phyloP scores from a whole-genome alignment of 2,113 vertebrate species.

The Megaceryle torquata region DNA sequence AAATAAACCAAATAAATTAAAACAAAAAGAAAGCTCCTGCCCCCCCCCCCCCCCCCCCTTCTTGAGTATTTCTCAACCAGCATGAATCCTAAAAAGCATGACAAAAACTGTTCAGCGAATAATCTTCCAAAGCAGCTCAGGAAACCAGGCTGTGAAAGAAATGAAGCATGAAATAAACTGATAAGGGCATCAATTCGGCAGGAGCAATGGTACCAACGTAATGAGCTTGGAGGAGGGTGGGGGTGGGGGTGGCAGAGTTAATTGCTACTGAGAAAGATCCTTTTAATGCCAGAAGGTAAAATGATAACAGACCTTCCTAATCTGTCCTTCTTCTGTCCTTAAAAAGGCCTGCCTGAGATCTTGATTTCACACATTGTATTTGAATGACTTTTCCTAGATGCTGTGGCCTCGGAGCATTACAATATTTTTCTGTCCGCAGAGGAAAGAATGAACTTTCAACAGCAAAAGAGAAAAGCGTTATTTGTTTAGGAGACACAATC shows the following conservation, averaged over 20 bases:
- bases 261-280: slow-evolving; percentile 20
- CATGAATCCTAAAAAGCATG: slow-evolving; percentile 23
- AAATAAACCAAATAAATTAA: slow-evolving; percentile 52
- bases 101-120: slow-evolving; percentile 24
- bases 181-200: slow-evolving; percentile 55
- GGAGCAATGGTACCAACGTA: slow-evolving; percentile 13
- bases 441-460: slow-evolving; percentile 50
- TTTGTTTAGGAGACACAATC: slow-evolving; percentile 72
- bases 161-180: slow-evolving; percentile 67
- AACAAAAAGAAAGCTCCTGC: slow-evolving; percentile 3
- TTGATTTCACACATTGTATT: neutral
- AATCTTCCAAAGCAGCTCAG: slow-evolving; percentile 51
- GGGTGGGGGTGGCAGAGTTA: neutral
- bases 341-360: neutral
- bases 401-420: neutral
- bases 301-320: slow-evolving; percentile 36
- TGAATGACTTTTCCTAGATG: neutral
- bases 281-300: slow-evolving; percentile 24
- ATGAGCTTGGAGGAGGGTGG: neutral
- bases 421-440: slow-evolving; percentile 13
- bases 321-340: neutral
- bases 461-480: slow-evolving; percentile 47
- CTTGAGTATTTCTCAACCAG: slow-evolving; percentile 13
- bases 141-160: slow-evolving; percentile 63
- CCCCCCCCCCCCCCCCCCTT: neutral